phyloP scores from a whole-genome alignment of 2,888 invertebrate genomes.

The Alloplasta piceator region DNA sequence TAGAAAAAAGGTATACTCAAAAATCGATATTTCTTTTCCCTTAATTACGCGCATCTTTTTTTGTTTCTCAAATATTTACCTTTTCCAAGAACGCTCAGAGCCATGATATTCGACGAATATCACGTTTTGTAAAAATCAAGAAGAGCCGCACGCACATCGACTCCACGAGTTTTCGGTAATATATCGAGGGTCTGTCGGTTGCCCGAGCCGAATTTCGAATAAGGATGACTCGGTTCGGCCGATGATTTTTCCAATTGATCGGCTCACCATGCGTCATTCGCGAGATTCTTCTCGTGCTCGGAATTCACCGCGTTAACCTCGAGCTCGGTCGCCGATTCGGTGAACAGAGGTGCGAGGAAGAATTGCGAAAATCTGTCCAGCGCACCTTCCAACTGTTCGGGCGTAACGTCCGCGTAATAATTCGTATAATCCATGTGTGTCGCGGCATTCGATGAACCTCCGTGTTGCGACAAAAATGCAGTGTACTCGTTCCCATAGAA shows the following conservation, averaged over 20 bases:
- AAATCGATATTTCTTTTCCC: background rate
- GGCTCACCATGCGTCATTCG: slow-evolving; percentile 94
- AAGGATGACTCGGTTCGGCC: slow-evolving; percentile 91
- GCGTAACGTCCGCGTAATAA: slow-evolving; percentile 96
- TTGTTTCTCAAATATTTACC: slow-evolving; percentile 83
- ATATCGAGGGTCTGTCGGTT: slow-evolving; percentile 92
- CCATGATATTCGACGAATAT: slow-evolving; percentile 99
- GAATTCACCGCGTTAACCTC: slow-evolving; percentile 98
- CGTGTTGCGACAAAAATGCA: slow-evolving; percentile 95
- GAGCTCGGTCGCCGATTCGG: slow-evolving; percentile 94
- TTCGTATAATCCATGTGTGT: slow-evolving; percentile 96
- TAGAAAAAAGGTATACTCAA: slow-evolving; percentile 18
- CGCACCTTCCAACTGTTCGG: slow-evolving; percentile 91
- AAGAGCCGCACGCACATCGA: slow-evolving; percentile 93
- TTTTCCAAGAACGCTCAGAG: slow-evolving; percentile 94
- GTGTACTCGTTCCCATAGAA: slow-evolving; percentile 96
- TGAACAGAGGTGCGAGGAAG: slow-evolving; percentile 96
- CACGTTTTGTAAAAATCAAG: slow-evolving; percentile 94
- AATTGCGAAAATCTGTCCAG: slow-evolving; percentile 98
- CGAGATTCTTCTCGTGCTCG: slow-evolving; percentile 97
- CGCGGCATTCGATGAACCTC: slow-evolving; percentile 96
- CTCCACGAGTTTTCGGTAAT: slow-evolving; percentile 91
- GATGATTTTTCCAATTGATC: slow-evolving; percentile 95
- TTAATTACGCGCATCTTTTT: too few species aligned
- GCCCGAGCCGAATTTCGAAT: slow-evolving; percentile 96